A percentile compares a stretch with the other conserved stretches of the same genome.
phyloP scores from a whole-genome alignment of 1,140 invertebrate species.

The Reticulitermes speratus region DNA sequence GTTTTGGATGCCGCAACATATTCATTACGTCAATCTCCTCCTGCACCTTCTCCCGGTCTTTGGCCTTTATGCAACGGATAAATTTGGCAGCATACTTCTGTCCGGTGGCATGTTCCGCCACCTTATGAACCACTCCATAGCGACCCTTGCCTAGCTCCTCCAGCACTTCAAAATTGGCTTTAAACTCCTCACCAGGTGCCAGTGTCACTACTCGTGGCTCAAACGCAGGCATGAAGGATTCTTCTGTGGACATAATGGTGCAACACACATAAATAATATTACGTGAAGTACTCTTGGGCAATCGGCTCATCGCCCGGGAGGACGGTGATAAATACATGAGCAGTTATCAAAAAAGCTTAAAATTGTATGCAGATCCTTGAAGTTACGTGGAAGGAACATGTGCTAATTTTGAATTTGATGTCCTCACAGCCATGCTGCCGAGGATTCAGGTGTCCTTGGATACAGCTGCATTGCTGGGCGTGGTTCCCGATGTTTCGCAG shows the following conservation, averaged over 20 bases:
- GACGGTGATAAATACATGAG: no score
- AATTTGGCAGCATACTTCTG: conserved; percentile 87
- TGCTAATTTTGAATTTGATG: no score
- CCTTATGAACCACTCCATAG: conserved; percentile 74
- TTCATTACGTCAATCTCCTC: conserved; percentile 95
- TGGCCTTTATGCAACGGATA: conserved; percentile 75
- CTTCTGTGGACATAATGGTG: neutral
- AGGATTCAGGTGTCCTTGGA: no score
- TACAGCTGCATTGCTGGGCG: no score
- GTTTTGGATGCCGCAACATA: conserved; percentile 81
- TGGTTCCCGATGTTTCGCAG: no score
- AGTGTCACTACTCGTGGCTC: conserved; percentile 46
- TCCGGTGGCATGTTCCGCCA: conserved; percentile 68
- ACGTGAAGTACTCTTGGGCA: no score
- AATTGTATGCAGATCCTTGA: no score
- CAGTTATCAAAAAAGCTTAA: no score
- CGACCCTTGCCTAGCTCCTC: conserved; percentile 81
- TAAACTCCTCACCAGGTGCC: conserved; percentile 59
- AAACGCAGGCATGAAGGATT: conserved; percentile 37
- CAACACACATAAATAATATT: no score
- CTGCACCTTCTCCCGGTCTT: conserved; percentile 81
- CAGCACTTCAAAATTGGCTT: conserved; percentile 58
- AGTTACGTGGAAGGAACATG: no score
- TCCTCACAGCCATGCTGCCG: no score
- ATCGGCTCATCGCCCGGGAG: no score